Evolutionary conservation across 2,888 invertebrate genomes (phyloP).

Genomic region (Microchrysa polita): DNA sequence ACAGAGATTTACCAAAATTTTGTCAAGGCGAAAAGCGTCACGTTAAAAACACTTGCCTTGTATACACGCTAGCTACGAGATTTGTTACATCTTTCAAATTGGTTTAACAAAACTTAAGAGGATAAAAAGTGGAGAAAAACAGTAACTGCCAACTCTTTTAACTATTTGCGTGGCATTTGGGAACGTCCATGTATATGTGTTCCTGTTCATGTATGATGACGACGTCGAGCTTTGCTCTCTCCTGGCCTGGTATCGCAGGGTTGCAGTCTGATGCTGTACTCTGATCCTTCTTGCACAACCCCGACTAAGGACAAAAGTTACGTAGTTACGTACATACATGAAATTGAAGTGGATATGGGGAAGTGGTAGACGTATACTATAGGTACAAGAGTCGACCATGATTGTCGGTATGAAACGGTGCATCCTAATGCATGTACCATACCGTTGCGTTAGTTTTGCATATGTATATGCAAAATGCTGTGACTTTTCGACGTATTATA

Average conservation of each 20-base stretch:
- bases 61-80: no score
- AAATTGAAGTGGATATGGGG: constrained; percentile 13
- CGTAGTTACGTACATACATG: no score
- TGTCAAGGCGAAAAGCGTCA: neutral
- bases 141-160: constrained; percentile 24
- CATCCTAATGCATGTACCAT: constrained; percentile 20
- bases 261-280: no score
- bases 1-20: neutral
- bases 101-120: constrained; percentile 32
- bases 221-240: no score
- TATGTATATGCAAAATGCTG: constrained; percentile 12
- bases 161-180: constrained; percentile 31
- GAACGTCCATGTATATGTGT: neutral
- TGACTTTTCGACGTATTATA: neutral
- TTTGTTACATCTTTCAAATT: constrained; percentile 27
- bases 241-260: no score
- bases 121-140: constrained; percentile 9
- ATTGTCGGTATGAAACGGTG: constrained; percentile 6
- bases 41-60: neutral
- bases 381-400: neutral
- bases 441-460: constrained; percentile 5
- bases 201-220: no score
- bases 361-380: neutral
- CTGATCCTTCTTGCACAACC: no score
- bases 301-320: constrained; percentile 8